phyloP scores from a whole-genome alignment of 1,140 invertebrate genomes.

The Habropoda laboriosa region DNA sequence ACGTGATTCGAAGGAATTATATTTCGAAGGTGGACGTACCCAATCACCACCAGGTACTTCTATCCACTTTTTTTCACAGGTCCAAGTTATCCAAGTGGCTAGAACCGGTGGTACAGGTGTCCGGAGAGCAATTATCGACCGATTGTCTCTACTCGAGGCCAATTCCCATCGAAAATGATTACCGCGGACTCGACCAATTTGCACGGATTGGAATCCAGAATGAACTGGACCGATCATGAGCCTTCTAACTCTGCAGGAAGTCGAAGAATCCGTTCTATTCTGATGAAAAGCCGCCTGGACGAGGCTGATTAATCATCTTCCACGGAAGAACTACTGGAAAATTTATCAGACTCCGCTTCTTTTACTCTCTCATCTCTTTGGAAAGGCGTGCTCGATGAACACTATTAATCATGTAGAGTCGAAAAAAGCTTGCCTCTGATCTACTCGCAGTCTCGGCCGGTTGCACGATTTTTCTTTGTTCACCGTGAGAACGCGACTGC shows the following conservation, averaged over 20 bases:
- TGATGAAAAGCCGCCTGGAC: neutral
- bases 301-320: neutral
- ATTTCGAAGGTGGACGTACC: no score
- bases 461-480: neutral
- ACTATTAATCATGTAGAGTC: slow-evolving; percentile 2
- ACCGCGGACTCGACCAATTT: neutral
- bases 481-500: neutral
- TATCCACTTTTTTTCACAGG: no score
- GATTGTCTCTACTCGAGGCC: neutral
- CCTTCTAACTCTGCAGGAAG: no score
- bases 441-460: neutral
- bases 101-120: neutral
- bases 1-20: no score
- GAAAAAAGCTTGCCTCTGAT: neutral
- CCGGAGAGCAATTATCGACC: neutral
- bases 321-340: neutral
- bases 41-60: no score
- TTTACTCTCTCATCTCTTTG: neutral
- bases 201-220: neutral
- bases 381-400: neutral
- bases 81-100: no score
- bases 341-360: slow-evolving; percentile 7
- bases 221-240: neutral
- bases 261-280: neutral
- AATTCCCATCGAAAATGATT: neutral